A percentile compares a stretch with the other conserved stretches of the same genome.
phyloP scores from a whole-genome alignment of 2,888 invertebrate species.

The Tinea pellionella region DNA sequence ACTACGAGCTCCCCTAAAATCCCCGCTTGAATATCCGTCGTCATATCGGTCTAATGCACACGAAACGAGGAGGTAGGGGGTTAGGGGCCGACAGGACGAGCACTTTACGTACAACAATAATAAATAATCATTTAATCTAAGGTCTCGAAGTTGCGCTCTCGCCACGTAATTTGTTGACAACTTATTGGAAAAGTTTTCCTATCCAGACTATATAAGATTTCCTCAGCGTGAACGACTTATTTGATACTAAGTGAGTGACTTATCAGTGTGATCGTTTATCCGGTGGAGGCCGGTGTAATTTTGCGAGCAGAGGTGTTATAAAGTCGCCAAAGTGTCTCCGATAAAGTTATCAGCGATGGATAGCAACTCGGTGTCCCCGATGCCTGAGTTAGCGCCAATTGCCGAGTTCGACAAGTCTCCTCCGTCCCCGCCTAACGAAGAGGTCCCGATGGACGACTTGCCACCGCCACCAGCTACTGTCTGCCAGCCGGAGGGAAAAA shows the following conservation, averaged over 20 bases:
- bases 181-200: slow-evolving; percentile 26
- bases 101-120: slow-evolving; percentile 23
- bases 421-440: slow-evolving; percentile 72
- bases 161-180: slow-evolving; percentile 25
- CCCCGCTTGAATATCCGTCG: slow-evolving; percentile 21
- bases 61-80: slow-evolving; percentile 13
- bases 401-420: slow-evolving; percentile 79
- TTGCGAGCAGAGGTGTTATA: slow-evolving; percentile 15
- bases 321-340: slow-evolving; percentile 66
- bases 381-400: slow-evolving; percentile 76
- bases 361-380: slow-evolving; percentile 76
- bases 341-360: slow-evolving; percentile 73
- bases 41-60: slow-evolving; percentile 15
- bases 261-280: neutral
- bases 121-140: slow-evolving; percentile 34
- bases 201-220: neutral
- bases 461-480: slow-evolving; percentile 74
- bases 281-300: neutral
- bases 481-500: slow-evolving; percentile 67
- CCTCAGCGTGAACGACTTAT: neutral
- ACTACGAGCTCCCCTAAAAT: slow-evolving; percentile 7
- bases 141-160: slow-evolving; percentile 22
- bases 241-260: neutral
- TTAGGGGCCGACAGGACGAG: slow-evolving; percentile 22
- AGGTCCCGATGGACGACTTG: slow-evolving; percentile 73